A percentile compares a stretch with the other conserved stretches of the same genome.
Evolutionary conservation across 2,797 vertebrate genomes (phyloP).

Genomic region (Craterocephalus amniculus): DNA sequence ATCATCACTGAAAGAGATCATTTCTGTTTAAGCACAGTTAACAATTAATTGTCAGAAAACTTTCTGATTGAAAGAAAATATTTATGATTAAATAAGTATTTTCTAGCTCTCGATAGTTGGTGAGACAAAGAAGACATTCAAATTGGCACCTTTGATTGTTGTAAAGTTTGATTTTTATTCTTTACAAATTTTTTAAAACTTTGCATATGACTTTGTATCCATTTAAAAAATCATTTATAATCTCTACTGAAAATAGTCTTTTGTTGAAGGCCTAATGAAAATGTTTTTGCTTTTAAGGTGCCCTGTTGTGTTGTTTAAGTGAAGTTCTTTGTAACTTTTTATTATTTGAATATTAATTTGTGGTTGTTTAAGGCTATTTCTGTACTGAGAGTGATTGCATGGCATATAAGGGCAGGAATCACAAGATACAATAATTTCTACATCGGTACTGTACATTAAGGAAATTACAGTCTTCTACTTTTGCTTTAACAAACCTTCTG

Average conservation of each 20-base stretch:
- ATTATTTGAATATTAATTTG: background rate
- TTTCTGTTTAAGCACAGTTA: background rate
- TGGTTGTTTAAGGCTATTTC: background rate
- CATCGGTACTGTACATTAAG: background rate
- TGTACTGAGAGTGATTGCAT: background rate
- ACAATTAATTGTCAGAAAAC: background rate
- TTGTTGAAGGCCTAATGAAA: background rate
- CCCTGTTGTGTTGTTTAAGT: background rate
- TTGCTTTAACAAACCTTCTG: constrained; percentile 19
- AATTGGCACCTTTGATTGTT: no score
- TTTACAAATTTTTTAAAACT: background rate
- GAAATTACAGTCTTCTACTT: background rate
- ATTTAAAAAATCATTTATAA: background rate
- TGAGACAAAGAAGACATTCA: no score
- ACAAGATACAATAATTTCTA: background rate
- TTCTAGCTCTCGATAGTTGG: no score
- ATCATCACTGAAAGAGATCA: background rate
- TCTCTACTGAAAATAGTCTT: background rate
- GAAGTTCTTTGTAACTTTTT: background rate
- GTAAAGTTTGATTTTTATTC: no score
- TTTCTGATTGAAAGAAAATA: background rate
- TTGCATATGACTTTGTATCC: background rate
- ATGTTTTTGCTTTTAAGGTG: background rate
- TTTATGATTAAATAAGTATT: no score
- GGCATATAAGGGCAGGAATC: background rate